Percentiles rank a stretch among this genome's conserved stretches.
Conservation (phyloP, 2,888 invertebrate genomes). For the Epistrophe eligans region DNA sequence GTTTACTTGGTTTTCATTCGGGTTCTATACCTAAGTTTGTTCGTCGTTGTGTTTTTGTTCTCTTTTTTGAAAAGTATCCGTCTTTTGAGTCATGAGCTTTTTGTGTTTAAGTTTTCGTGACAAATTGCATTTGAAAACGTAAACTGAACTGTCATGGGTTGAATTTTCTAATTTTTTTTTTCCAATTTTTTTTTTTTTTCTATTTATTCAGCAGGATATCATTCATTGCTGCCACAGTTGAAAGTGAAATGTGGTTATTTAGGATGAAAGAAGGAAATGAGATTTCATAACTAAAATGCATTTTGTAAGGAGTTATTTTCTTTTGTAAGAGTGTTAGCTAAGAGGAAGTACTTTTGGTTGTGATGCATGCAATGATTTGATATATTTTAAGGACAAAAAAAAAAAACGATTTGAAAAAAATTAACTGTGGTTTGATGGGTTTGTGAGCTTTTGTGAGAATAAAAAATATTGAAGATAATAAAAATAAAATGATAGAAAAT, state of each 20-base stretch:
- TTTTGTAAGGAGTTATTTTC: constrained; percentile 42
- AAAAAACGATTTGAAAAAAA: constrained; percentile 6
- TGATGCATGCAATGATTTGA: constrained; percentile 36
- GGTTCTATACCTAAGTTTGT: not conserved
- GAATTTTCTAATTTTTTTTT: constrained; percentile 15
- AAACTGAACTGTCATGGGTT: constrained; percentile 50
- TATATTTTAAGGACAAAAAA: constrained; percentile 6
- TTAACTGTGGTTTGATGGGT: not conserved
- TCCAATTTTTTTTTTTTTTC: not conserved
- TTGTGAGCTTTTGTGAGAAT: not conserved
- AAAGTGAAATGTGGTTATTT: constrained; percentile 67
- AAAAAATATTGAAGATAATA: not conserved
- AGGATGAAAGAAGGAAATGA: constrained; percentile 69
- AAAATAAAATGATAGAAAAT: not conserved
- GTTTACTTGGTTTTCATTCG: constrained; percentile 49
- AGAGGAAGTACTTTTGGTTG: constrained; percentile 20
- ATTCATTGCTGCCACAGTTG: constrained; percentile 49
- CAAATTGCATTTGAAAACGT: constrained; percentile 71
- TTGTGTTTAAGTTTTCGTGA: constrained; percentile 55
- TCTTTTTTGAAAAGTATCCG: constrained; percentile 16
- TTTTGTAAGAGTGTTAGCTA: constrained; percentile 22
- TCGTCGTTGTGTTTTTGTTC: not conserved
- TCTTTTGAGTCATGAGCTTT: constrained; percentile 40
- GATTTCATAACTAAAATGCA: constrained; percentile 72
- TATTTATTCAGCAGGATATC: constrained; percentile 32